Evolutionary conservation across 2,113 vertebrate species (phyloP).

Genomic region (Colaptes auratus): DNA sequence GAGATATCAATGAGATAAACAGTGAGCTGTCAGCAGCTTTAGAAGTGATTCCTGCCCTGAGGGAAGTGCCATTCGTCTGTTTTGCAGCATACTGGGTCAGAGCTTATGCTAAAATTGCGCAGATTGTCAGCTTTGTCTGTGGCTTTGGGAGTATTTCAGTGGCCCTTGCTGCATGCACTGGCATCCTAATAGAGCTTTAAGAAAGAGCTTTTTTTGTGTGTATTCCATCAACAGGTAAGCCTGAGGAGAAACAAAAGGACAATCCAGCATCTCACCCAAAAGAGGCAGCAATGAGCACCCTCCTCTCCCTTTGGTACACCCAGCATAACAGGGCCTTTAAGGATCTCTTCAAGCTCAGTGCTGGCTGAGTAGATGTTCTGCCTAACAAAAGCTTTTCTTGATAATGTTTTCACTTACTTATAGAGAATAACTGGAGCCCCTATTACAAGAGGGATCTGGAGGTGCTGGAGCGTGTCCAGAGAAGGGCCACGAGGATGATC

Average conservation of each 20-base stretch:
- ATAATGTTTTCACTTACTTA: neutral
- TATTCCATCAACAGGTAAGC: neutral
- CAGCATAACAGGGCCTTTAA: neutral
- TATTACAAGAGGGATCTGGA: too few species aligned
- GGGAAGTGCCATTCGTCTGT: conserved; percentile 3
- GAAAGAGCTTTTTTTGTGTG: neutral
- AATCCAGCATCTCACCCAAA: neutral
- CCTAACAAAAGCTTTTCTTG: conserved; percentile 7
- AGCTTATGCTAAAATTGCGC: conserved; percentile 28
- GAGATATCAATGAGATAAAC: conserved; percentile 16
- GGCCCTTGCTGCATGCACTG: neutral
- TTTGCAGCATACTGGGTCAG: conserved; percentile 8
- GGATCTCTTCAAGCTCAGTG: neutral
- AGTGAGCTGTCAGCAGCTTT: conserved; percentile 48
- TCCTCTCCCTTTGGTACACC: neutral
- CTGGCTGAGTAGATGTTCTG: neutral
- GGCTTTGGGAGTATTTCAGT: conserved; percentile 50
- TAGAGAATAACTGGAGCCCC: too few species aligned
- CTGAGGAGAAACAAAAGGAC: neutral
- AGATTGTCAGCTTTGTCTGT: conserved; percentile 38
- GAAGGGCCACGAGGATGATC: too few species aligned
- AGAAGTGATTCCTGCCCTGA: conserved; percentile 13
- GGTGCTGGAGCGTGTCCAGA: too few species aligned
- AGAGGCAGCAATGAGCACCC: neutral
- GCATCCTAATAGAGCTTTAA: conserved; percentile 50